Conservation (phyloP, 2,888 invertebrate genomes). For the Timema podura region DNA sequence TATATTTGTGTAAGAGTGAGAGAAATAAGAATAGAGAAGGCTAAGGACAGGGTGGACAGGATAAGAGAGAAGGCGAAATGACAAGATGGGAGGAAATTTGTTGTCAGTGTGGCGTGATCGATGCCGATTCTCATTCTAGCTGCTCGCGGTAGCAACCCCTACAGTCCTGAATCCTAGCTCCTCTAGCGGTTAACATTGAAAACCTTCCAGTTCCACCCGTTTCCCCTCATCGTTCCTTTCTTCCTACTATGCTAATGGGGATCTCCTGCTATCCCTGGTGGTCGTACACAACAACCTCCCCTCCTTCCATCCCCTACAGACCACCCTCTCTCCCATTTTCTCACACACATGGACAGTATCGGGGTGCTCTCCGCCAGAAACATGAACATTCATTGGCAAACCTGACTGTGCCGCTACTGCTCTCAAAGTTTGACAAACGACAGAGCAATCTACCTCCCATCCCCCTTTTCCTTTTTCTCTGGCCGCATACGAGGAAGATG, state of each 20-base stretch:
- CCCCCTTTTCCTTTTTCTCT: too few relatives aligned
- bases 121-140: slow-evolving; percentile 13
- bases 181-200: too few relatives aligned
- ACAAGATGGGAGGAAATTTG: slow-evolving; percentile 13
- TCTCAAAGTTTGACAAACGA: background rate
- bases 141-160: background rate
- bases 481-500: too few relatives aligned
- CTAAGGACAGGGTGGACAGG: background rate
- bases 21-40: too few relatives aligned
- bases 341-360: too few relatives aligned
- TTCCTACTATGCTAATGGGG: slow-evolving; percentile 5
- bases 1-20: too few relatives aligned
- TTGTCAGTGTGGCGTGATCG: slow-evolving; percentile 14
- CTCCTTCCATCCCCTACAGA: background rate
- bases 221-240: too few relatives aligned
- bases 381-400: background rate
- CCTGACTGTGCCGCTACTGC: background rate
- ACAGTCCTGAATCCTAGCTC: too few relatives aligned
- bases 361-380: background rate
- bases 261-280: background rate
- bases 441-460: background rate
- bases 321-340: too few relatives aligned
- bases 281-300: slow-evolving; percentile 7
- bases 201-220: too few relatives aligned
- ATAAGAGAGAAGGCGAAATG: background rate